Evolutionary conservation across 2,113 vertebrate species (phyloP).

Genomic region (Hemichromis elongatus): DNA sequence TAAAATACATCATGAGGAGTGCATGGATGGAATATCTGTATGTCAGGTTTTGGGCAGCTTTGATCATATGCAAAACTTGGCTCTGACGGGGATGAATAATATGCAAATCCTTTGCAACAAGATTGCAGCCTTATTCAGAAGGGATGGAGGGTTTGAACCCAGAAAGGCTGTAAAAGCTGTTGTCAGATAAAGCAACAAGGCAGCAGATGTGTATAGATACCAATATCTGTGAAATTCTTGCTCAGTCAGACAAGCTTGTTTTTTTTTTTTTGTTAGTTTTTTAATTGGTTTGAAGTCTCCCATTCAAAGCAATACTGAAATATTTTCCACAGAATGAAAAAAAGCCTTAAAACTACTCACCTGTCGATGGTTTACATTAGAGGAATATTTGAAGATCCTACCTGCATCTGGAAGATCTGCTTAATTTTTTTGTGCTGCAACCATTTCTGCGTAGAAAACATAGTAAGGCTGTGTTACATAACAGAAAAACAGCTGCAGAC

Average conservation of each 20-base stretch:
- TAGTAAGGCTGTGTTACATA: background rate
- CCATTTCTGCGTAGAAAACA: background rate
- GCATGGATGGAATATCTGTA: background rate
- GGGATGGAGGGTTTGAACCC: background rate
- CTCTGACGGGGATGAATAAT: background rate
- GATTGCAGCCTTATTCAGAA: background rate
- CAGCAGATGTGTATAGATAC: background rate
- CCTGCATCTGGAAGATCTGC: background rate
- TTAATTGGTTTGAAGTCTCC: background rate
- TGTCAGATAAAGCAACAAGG: background rate
- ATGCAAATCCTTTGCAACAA: constrained; percentile 10
- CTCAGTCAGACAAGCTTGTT: background rate
- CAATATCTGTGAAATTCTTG: background rate
- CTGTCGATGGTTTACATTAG: background rate
- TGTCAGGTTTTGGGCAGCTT: background rate
- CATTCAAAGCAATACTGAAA: background rate
- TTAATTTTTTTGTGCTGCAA: background rate
- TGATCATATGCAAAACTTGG: constrained; percentile 6
- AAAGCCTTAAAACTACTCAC: background rate
- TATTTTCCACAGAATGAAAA: background rate
- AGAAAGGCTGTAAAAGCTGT: background rate
- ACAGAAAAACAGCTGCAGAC: background rate
- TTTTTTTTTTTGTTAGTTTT: background rate
- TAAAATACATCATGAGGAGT: background rate
- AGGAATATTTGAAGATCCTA: background rate